These are phyloP conservation scores for Elmis aenea DNA, from an alignment of 2,888 invertebrate genomes.

Conservation along the genomic window DNA sequence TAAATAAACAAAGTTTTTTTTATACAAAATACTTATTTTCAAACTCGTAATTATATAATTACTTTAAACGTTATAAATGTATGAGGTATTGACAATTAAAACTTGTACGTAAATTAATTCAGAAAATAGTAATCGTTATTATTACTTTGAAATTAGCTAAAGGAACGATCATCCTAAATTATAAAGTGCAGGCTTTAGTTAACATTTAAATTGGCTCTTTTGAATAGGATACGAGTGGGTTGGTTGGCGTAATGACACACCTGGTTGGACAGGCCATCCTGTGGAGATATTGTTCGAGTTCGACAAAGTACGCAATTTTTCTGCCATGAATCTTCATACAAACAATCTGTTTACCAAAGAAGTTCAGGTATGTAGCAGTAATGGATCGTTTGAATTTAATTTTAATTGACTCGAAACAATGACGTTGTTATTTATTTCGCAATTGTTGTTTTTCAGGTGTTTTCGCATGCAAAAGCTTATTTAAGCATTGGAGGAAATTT, in stretches of 20 bases:
- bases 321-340: constrained; percentile 66
- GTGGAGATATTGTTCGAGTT: constrained; percentile 76
- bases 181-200: too few relatives aligned
- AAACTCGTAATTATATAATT: too few relatives aligned
- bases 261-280: constrained; percentile 56
- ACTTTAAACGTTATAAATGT: too few relatives aligned
- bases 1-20: too few relatives aligned
- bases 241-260: constrained; percentile 71
- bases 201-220: constrained; percentile 6
- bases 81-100: too few relatives aligned
- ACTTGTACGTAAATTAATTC: too few relatives aligned
- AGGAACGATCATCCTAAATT: too few relatives aligned
- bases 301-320: constrained; percentile 71
- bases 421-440: too few relatives aligned
- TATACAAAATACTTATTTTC: too few relatives aligned
- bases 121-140: too few relatives aligned
- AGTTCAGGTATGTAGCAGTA: constrained; percentile 55
- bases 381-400: not conserved
- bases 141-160: too few relatives aligned
- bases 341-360: constrained; percentile 75
- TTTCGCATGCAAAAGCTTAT: constrained; percentile 70
- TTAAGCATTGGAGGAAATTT: constrained; percentile 70
- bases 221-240: constrained; percentile 73
- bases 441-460: too few relatives aligned
- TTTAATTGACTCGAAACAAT: not conserved